Evolutionary conservation across 2,113 vertebrate genomes (phyloP).

Genomic region (Podocnemis expansa): DNA sequence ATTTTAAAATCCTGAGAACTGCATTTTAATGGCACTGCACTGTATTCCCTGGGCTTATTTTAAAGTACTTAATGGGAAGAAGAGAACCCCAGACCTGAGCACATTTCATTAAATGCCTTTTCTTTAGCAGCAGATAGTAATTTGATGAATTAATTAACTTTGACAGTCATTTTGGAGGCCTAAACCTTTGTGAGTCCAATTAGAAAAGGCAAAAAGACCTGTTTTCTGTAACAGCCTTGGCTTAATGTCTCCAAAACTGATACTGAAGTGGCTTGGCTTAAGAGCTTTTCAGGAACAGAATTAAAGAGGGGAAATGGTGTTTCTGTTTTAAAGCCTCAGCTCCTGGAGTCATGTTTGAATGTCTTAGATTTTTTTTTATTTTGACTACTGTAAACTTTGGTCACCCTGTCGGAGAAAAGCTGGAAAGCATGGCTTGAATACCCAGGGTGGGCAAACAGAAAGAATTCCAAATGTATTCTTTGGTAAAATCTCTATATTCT

Average conservation of each 20-base stretch:
- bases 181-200: background rate
- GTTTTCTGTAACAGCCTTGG: background rate
- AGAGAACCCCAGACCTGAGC: conserved; percentile 2
- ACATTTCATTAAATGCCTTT: background rate
- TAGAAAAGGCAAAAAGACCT: background rate
- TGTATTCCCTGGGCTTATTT: conserved; percentile 14
- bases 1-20: conserved; percentile 53
- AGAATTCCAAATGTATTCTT: background rate
- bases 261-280: rapidly evolving
- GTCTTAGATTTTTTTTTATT: no score
- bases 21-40: conserved; percentile 57
- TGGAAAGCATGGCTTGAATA: background rate
- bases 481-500: background rate
- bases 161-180: background rate
- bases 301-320: background rate
- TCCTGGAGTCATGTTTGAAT: no score
- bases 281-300: background rate
- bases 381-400: no score
- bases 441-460: background rate
- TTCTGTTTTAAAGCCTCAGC: no score
- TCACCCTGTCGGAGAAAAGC: background rate
- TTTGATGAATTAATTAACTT: conserved; percentile 18
- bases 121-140: background rate
- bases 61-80: background rate
- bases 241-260: rapidly evolving